Conservation (phyloP, 1,140 invertebrate species). For the Hylaeus volcanicus region DNA sequence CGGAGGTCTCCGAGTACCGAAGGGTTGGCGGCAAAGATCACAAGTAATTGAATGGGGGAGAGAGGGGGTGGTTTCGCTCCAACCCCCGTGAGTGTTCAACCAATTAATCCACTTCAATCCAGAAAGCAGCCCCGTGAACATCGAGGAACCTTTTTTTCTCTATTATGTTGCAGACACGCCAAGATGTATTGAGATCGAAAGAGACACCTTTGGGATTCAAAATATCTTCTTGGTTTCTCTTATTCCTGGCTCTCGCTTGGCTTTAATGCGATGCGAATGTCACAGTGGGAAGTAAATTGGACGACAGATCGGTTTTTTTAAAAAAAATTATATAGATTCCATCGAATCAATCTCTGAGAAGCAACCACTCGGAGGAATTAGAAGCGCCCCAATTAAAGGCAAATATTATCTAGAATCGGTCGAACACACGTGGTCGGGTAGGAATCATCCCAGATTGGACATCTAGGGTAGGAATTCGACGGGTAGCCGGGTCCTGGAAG, state of each 20-base stretch:
- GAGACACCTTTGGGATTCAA: slow-evolving; percentile 62
- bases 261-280: neutral
- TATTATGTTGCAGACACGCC: slow-evolving; percentile 58
- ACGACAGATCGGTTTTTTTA: no score
- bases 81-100: slow-evolving; percentile 75
- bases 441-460: slow-evolving; percentile 42
- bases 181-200: slow-evolving; percentile 74
- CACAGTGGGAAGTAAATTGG: no score
- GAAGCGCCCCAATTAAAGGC: slow-evolving; percentile 19
- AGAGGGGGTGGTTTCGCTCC: slow-evolving; percentile 56
- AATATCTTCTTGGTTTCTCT: slow-evolving; percentile 20
- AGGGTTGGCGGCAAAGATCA: slow-evolving; percentile 73
- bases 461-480: slow-evolving; percentile 52
- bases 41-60: slow-evolving; percentile 72
- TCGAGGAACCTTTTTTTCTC: slow-evolving; percentile 67
- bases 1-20: slow-evolving; percentile 65
- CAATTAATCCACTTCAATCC: slow-evolving; percentile 77
- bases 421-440: neutral
- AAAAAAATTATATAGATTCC: neutral
- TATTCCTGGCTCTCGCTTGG: slow-evolving; percentile 10
- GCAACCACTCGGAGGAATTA: neutral
- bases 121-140: slow-evolving; percentile 67
- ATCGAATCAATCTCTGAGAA: no score
- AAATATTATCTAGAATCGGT: neutral
- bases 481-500: slow-evolving; percentile 40